These are phyloP conservation scores for Chromoteleia sp. DNA, from an alignment of 2,888 invertebrate species.

Conservation along the genomic window DNA sequence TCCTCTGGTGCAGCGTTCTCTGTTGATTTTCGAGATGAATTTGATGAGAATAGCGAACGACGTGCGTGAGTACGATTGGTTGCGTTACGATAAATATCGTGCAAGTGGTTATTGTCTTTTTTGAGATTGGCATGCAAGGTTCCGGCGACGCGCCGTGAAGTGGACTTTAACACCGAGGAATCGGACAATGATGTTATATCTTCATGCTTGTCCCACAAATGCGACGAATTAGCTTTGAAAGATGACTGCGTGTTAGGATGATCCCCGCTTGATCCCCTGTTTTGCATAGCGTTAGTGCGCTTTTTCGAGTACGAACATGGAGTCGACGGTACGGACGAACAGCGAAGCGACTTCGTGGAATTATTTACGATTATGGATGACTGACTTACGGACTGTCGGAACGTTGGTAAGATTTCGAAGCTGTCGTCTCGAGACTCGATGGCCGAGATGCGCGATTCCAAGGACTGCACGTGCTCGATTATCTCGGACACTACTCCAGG, in stretches of 20 bases:
- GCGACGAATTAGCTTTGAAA: slow-evolving; percentile 69
- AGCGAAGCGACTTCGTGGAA: slow-evolving; percentile 76
- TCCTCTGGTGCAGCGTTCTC: slow-evolving; percentile 71
- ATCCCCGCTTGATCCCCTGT: background rate
- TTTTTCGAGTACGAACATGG: slow-evolving; percentile 73
- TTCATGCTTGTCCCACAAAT: slow-evolving; percentile 75
- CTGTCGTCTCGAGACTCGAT: slow-evolving; percentile 85
- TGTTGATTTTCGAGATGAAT: slow-evolving; percentile 73
- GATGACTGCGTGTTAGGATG: slow-evolving; percentile 50
- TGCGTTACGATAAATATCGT: slow-evolving; percentile 64
- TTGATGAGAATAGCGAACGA: slow-evolving; percentile 74
- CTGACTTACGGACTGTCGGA: slow-evolving; percentile 76
- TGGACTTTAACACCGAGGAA: slow-evolving; percentile 62
- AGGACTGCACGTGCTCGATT: slow-evolving; percentile 87
- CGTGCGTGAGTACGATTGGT: slow-evolving; percentile 64
- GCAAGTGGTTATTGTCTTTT: slow-evolving; percentile 66
- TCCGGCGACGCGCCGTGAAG: slow-evolving; percentile 70
- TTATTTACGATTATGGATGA: slow-evolving; percentile 76
- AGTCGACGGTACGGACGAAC: slow-evolving; percentile 80
- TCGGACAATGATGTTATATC: slow-evolving; percentile 73
- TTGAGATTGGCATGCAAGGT: slow-evolving; percentile 75
- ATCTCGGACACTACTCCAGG: slow-evolving; percentile 87
- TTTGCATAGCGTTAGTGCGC: slow-evolving; percentile 65
- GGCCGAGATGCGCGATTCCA: slow-evolving; percentile 85
- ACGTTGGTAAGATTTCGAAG: slow-evolving; percentile 72